Evolutionary conservation across 2,888 invertebrate species (phyloP).

Genomic region (Tenthredo distinguenda): DNA sequence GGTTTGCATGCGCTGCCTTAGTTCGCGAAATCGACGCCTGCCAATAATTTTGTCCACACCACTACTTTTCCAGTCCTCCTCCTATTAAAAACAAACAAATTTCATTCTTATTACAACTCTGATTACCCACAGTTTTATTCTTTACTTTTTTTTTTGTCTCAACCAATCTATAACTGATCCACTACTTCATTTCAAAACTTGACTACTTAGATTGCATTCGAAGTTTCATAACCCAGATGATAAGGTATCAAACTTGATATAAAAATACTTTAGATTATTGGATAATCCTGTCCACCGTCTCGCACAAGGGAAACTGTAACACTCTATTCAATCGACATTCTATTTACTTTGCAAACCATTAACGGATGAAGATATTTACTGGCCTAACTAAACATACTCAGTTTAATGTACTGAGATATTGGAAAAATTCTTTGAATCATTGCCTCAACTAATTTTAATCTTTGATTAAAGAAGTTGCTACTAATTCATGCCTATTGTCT

Average conservation of each 20-base stretch:
- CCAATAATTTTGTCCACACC: slow-evolving; percentile 78
- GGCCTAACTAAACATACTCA: background rate
- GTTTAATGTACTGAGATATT: background rate
- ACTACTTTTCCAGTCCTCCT: slow-evolving; percentile 73
- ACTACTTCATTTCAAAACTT: background rate
- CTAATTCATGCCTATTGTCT: background rate
- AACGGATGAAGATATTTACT: slow-evolving; percentile 39
- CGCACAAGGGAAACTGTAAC: background rate
- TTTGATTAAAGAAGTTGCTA: background rate
- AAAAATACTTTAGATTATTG: background rate
- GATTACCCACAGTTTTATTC: background rate
- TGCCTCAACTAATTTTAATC: background rate
- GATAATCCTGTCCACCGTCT: background rate
- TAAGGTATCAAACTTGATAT: background rate
- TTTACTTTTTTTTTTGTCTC: background rate
- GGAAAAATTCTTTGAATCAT: background rate
- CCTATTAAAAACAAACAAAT: slow-evolving; percentile 72
- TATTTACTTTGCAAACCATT: background rate
- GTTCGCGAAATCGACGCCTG: slow-evolving; percentile 89
- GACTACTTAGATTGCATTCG: background rate
- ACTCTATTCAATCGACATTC: background rate
- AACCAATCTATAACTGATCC: background rate
- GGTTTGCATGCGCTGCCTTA: slow-evolving; percentile 91
- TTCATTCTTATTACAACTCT: slow-evolving; percentile 51
- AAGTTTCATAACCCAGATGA: background rate